Base-by-base conservation (phyloP, 2,113 vertebrate genomes). In the Siphamia tubifer region DNA sequence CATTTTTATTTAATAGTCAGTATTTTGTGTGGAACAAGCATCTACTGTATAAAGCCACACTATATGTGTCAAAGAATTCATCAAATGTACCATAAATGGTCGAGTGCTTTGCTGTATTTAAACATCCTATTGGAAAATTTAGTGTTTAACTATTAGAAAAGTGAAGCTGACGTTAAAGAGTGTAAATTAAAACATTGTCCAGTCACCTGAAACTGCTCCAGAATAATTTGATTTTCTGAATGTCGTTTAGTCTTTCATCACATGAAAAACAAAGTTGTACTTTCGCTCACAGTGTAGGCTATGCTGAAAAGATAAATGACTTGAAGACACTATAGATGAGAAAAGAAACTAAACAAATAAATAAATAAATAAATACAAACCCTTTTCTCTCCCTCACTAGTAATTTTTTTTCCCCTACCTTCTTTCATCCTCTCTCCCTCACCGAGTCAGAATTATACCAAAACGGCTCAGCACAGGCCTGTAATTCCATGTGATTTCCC, bases 401-500 rank as follows among this genome's bases (percentile, higher is more conserved):
- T 52, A 13, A 27, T 38, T 52, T 43, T 4, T 24, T 58, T 4
- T 24, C 55, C 12, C 44, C 19, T 20, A 35, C 35, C 20, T 54
- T 61, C 35, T 68, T 73, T 71, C 62, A 69, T 75, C 49, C 43
- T 64, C 77, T 45, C 52, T 47, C 45, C 25, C 17, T 69, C 40
- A 25, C 20, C 28, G 54, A 19, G n/a, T 19, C 38, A 35, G 56
- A 28, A 64, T 82, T 48, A 55, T 51, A 20, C 53, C 68, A 68
- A 58, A 82, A 75, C 52, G 34, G 73, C 68, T 48, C 67, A 83
- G 60, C 54, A 47, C 35, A 23, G 72, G 49, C 68, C 77, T 63
- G 66, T 85, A 86, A 88, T 86, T 86, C 76, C 68, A 79, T 74
- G 74, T 71, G 66, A 85, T 81, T 87, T 82, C 75, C 44, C 70